A percentile compares a stretch with the other conserved stretches of the same genome.
phyloP scores from a whole-genome alignment of 2,888 invertebrate genomes.

The Teinopalpus imperialis region DNA sequence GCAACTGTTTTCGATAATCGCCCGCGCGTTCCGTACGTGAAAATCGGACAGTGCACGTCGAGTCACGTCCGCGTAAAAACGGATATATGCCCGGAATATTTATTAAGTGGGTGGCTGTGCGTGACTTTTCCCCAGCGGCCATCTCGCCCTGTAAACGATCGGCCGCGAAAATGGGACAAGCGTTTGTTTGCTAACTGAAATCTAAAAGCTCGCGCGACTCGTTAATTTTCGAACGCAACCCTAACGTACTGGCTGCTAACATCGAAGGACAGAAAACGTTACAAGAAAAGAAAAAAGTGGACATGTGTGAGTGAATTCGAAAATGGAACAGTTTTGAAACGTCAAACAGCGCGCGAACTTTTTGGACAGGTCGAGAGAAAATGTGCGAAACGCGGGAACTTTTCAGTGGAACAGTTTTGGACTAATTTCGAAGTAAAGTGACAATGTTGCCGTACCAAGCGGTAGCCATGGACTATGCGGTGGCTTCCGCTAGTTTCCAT shows the following conservation, averaged over 20 bases:
- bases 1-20: constrained; percentile 82
- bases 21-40: constrained; percentile 80
- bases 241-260: constrained; percentile 26
- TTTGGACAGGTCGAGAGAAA: constrained; percentile 39
- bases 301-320: constrained; percentile 31
- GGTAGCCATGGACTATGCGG: constrained; percentile 93
- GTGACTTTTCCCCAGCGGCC: constrained; percentile 80
- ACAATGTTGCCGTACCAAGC: constrained; percentile 93
- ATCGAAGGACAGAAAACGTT: constrained; percentile 25
- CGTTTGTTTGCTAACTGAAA: constrained; percentile 71
- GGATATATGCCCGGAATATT: constrained; percentile 84
- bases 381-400: constrained; percentile 52
- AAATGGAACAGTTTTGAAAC: constrained; percentile 46
- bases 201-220: constrained; percentile 37
- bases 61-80: constrained; percentile 82
- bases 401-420: constrained; percentile 41
- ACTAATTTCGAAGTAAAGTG: constrained; percentile 40
- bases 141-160: constrained; percentile 72
- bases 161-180: constrained; percentile 64
- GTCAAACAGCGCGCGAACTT: constrained; percentile 26
- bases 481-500: constrained; percentile 77
- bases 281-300: constrained; percentile 19
- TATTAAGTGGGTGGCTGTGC: constrained; percentile 82
- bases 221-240: constrained; percentile 34
- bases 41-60: constrained; percentile 77